Base-by-base conservation (phyloP, 2,797 vertebrate genomes). In the Lindbergichthys nudifrons region DNA sequence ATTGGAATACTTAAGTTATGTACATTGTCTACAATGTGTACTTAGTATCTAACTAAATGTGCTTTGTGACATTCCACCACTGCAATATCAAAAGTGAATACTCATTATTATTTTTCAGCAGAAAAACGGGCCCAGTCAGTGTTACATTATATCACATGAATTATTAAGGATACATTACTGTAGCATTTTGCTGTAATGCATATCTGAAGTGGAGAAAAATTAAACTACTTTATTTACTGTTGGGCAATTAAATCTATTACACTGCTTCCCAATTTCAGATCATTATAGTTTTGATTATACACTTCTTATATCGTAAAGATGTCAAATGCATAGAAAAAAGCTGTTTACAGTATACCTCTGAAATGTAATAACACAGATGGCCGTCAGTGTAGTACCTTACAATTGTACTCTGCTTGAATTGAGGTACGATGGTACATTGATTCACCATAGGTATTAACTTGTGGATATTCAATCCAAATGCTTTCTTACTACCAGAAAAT, bases 151-250 rank as follows among this genome's bases (percentile, higher is more conserved):
- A 59, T 58, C n/a, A 67, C 19, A 52, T 66, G 18, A 18, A 65
- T 67, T 62, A 77, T 75, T 62, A 45, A 77, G 42, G 19, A 79
- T 69, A 14, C 45, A 69, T 71, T 61, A 52, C 42, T 56, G 43
- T 19, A 52, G 23, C n/a, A 61, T 53, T 71, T 63, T 10, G 26
- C 11, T 60, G 42, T 50, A 23, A 15, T 41, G 42, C 57, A 65
- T 57, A 30, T 12, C 62, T 14, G 1, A 47, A 19, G 3, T 23
- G 32, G 36, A 63, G 8, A 7, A 5, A 46, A 58, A 26, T 45
- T n/a, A 57, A 36, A 54, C 3, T 0, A 54, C 47, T 52, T 58
- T 47, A 41, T 50, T 62, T 69, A 36, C 39, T 26, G 36, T 58
- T 69, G 14, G 6, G 12, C 30, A 30, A 10, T 64, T 57, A 41